phyloP scores from a whole-genome alignment of 1,140 invertebrate genomes.

The Aporrectodea caliginosa region DNA sequence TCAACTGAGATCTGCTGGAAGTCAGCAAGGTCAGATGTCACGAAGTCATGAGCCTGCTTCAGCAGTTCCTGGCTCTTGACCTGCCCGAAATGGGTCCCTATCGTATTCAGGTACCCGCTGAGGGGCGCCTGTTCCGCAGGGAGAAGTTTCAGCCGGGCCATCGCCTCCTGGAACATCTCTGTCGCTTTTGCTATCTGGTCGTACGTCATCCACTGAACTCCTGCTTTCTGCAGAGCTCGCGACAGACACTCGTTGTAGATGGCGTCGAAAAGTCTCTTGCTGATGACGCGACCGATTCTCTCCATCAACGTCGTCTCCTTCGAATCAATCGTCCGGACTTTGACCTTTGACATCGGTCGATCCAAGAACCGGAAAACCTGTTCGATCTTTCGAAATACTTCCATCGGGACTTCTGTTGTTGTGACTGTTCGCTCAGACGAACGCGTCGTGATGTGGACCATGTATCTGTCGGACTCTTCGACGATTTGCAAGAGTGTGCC shows the following conservation, averaged over 20 bases:
- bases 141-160: slow-evolving; percentile 56
- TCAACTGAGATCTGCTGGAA: slow-evolving; percentile 61
- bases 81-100: slow-evolving; percentile 72
- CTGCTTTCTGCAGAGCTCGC: slow-evolving; percentile 70
- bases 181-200: slow-evolving; percentile 64
- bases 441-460: background rate
- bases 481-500: slow-evolving; percentile 38
- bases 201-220: slow-evolving; percentile 66
- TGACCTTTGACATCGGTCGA: background rate
- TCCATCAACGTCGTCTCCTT: slow-evolving; percentile 49
- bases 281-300: slow-evolving; percentile 63
- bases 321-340: background rate
- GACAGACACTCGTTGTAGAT: slow-evolving; percentile 72
- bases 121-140: slow-evolving; percentile 57
- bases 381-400: background rate
- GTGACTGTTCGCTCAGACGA: background rate
- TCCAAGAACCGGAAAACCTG: background rate
- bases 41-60: slow-evolving; percentile 66
- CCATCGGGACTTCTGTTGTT: background rate
- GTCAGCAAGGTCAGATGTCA: slow-evolving; percentile 76
- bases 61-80: slow-evolving; percentile 72
- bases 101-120: slow-evolving; percentile 68
- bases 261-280: slow-evolving; percentile 63
- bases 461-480: background rate
- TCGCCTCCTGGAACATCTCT: slow-evolving; percentile 64